Evolutionary conservation across 2,888 invertebrate species (phyloP).

Genomic region (Furcula furcula): DNA sequence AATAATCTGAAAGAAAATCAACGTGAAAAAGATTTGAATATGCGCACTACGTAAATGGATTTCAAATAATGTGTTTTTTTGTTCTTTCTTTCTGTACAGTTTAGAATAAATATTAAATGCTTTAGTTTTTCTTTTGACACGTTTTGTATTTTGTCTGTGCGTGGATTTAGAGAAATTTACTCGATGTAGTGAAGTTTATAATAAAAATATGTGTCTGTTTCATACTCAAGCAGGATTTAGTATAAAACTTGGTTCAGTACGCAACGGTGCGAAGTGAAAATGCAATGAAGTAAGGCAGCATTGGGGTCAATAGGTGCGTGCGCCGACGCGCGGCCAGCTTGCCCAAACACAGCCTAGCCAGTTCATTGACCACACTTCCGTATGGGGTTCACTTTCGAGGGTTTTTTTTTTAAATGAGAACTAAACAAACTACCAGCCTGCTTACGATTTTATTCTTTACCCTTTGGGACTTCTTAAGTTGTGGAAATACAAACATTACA

Average conservation of each 20-base stretch:
- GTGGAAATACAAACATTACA: too few species aligned
- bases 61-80: too few species aligned
- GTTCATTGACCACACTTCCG: constrained; percentile 44
- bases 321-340: constrained; percentile 16
- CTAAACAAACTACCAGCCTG: too few species aligned
- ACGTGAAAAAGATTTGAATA: constrained; percentile 3
- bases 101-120: constrained; percentile 5
- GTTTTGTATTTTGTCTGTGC: too few species aligned
- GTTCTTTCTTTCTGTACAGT: too few species aligned
- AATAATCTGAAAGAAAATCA: constrained; percentile 11
- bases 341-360: constrained; percentile 25
- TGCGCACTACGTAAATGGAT: constrained; percentile 2
- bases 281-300: constrained; percentile 49
- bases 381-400: constrained; percentile 18
- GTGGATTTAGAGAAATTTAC: constrained; percentile 9
- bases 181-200: constrained; percentile 6
- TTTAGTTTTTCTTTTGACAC: constrained; percentile 7
- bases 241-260: constrained; percentile 22
- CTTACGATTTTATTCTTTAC: too few species aligned
- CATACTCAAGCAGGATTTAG: constrained; percentile 14
- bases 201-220: constrained; percentile 19
- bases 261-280: constrained; percentile 55
- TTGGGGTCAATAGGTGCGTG: constrained; percentile 60
- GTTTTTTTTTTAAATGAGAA: constrained; percentile 12
- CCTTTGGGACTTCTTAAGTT: too few species aligned